These are phyloP conservation scores for Mermis nigrescens DNA, from an alignment of 2,888 invertebrate species.

Conservation along the genomic window DNA sequence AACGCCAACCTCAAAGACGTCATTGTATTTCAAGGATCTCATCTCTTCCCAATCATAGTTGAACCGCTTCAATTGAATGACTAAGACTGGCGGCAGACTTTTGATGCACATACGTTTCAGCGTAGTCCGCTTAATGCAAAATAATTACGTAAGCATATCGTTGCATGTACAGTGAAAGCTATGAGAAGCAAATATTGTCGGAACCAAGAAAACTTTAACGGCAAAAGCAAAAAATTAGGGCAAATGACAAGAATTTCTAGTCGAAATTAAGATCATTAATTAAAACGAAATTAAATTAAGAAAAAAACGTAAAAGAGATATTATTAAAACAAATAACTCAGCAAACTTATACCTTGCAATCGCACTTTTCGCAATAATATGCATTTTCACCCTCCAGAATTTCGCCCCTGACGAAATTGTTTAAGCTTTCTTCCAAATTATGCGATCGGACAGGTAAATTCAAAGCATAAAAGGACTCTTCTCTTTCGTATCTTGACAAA, in stretches of 20 bases:
- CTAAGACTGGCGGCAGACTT: slow-evolving; percentile 37
- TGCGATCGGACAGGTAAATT: slow-evolving; percentile 35
- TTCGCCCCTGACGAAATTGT: slow-evolving; percentile 41
- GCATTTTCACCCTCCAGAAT: slow-evolving; percentile 41
- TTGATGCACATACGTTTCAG: slow-evolving; percentile 39
- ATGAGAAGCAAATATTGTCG: no score
- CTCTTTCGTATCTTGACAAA: slow-evolving; percentile 36
- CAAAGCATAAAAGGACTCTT: slow-evolving; percentile 38
- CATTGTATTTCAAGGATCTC: slow-evolving; percentile 40
- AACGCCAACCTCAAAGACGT: slow-evolving; percentile 34
- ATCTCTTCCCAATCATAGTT: slow-evolving; percentile 41
- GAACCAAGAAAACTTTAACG: no score
- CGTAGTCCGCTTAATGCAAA: slow-evolving; percentile 37
- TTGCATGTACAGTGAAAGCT: no score
- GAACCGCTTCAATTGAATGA: slow-evolving; percentile 41
- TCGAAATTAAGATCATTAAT: no score
- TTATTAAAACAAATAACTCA: no score
- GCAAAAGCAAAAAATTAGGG: neutral
- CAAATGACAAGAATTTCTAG: neutral
- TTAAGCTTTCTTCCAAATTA: slow-evolving; percentile 38
- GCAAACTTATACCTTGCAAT: slow-evolving; percentile 35
- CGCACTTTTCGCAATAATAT: slow-evolving; percentile 41
- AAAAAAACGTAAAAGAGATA: no score
- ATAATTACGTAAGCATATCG: no score
- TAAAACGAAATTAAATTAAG: no score